Conservation (phyloP, 2,113 vertebrate genomes). For the Atherinomorus stipes region DNA sequence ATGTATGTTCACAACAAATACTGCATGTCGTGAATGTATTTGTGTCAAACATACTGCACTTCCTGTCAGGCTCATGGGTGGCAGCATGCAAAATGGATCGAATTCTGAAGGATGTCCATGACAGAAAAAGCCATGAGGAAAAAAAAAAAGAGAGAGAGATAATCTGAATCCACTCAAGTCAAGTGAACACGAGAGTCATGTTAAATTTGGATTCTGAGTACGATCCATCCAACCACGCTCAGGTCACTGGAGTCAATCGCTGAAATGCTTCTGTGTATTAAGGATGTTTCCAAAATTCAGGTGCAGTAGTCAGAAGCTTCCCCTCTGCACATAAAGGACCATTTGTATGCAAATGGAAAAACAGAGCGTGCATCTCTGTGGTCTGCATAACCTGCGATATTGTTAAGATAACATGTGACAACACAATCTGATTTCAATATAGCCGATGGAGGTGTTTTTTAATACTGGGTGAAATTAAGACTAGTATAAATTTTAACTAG, state of each 20-base stretch:
- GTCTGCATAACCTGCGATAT: constrained; percentile 1
- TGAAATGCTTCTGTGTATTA: neutral
- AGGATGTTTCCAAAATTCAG: neutral
- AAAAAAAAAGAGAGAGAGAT: too few species aligned
- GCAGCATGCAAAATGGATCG: constrained; percentile 1
- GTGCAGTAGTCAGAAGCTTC: neutral
- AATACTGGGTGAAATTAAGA: neutral
- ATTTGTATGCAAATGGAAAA: constrained; percentile 34
- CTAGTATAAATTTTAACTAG: too few species aligned
- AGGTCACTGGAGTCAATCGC: constrained; percentile 4
- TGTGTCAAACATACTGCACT: neutral
- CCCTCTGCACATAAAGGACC: neutral
- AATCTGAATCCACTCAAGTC: constrained; percentile 1
- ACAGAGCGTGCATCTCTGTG: neutral
- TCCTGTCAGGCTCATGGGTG: constrained; percentile 1
- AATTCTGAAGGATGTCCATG: neutral
- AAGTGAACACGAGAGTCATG: neutral
- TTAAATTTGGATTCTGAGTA: constrained; percentile 9
- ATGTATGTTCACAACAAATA: neutral
- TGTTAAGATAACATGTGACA: constrained; percentile 19
- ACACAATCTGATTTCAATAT: constrained; percentile 14
- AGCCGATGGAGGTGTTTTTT: neutral
- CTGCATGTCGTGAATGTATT: constrained; percentile 5
- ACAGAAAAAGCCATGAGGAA: neutral
- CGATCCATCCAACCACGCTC: constrained; percentile 12